A percentile compares a stretch with the other conserved stretches of the same genome.
These are phyloP conservation scores for Lagocephalus sceleratus DNA, from an alignment of 2,797 vertebrate species.

Conservation along the genomic window DNA sequence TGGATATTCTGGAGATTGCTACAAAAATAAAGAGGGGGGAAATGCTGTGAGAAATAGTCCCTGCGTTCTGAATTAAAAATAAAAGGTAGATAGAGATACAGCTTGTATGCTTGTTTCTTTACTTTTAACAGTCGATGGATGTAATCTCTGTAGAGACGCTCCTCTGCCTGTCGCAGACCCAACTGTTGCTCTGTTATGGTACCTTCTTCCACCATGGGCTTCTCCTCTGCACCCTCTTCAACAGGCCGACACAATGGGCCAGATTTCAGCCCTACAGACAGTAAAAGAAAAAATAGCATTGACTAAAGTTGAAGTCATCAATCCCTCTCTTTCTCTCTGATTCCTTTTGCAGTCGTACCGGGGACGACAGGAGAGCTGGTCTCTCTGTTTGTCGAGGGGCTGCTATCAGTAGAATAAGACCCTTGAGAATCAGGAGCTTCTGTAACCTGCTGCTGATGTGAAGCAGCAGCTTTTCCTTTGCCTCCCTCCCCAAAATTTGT, in stretches of 20 bases:
- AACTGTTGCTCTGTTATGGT: constrained; percentile 89
- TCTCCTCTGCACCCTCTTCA: constrained; percentile 38
- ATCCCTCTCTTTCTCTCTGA: too few species aligned
- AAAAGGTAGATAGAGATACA: neutral
- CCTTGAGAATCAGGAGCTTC: constrained; percentile 39
- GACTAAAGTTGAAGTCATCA: too few species aligned
- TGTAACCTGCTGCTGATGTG: constrained; percentile 56
- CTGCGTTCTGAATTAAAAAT: neutral
- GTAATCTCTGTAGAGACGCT: constrained; percentile 93
- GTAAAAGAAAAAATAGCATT: constrained; percentile 7
- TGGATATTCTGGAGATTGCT: constrained; percentile 94
- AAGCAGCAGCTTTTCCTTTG: constrained; percentile 46
- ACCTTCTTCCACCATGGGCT: constrained; percentile 70
- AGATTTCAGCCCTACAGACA: neutral
- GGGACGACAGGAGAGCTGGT: too few species aligned
- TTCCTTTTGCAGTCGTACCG: too few species aligned
- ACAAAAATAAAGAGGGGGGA: constrained; percentile 34
- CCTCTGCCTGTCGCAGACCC: constrained; percentile 95
- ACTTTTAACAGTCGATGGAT: constrained; percentile 93
- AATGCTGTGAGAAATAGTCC: too few species aligned
- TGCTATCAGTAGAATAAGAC: constrained; percentile 27
- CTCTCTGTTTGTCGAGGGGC: too few species aligned
- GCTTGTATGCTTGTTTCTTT: constrained; percentile 18
- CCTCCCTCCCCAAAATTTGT: constrained; percentile 67
- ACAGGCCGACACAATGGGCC: constrained; percentile 33